phyloP scores from a whole-genome alignment of 1,140 invertebrate species.

The Homalodisca vitripennis region DNA sequence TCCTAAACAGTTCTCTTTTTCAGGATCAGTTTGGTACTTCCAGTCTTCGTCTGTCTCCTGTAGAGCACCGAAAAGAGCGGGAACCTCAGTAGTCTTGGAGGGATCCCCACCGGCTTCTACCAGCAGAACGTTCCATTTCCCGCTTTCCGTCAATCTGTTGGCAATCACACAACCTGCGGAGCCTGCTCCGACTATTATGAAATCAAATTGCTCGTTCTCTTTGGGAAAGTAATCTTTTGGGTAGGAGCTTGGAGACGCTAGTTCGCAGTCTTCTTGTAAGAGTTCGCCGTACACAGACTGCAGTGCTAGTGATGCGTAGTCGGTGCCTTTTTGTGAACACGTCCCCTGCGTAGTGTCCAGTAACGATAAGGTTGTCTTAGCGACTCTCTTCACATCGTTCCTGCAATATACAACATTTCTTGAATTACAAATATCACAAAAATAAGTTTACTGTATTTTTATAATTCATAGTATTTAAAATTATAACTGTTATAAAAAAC shows the following conservation, averaged over 20 bases:
- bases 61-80: constrained; percentile 48
- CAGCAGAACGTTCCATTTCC: constrained; percentile 63
- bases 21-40: constrained; percentile 88
- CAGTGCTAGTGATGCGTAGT: not conserved
- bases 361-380: not conserved
- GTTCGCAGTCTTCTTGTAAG: not conserved
- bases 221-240: constrained; percentile 56
- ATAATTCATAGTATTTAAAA: no score
- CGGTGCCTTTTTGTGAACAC: not conserved
- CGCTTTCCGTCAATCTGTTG: constrained; percentile 63
- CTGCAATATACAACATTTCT: no score
- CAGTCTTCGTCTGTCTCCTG: constrained; percentile 82
- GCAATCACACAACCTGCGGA: constrained; percentile 70
- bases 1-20: constrained; percentile 49
- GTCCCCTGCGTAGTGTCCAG: not conserved
- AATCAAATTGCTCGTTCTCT: constrained; percentile 64
- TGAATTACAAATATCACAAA: no score
- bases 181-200: constrained; percentile 82
- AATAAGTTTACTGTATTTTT: no score
- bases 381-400: not conserved
- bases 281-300: constrained; percentile 1
- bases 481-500: no score
- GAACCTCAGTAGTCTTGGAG: constrained; percentile 55
- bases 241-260: constrained; percentile 51
- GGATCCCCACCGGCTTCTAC: constrained; percentile 66